Evolutionary conservation across 2,797 vertebrate species (phyloP).

Genomic region (Hyperoplus immaculatus): DNA sequence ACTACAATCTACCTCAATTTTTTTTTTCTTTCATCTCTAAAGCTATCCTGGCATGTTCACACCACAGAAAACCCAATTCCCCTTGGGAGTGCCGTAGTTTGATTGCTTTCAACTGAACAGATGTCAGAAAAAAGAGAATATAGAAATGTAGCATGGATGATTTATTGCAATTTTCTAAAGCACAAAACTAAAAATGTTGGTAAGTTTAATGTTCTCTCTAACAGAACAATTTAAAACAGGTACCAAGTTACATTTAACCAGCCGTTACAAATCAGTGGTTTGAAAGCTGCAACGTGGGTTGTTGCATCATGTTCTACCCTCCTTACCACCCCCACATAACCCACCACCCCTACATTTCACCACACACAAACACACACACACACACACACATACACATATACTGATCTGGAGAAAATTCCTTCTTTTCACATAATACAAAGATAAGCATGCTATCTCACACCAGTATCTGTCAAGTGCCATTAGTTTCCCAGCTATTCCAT

Average conservation of each 20-base stretch:
- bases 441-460: slow-evolving; percentile 80
- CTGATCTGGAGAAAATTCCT: slow-evolving; percentile 68
- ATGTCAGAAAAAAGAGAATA: neutral
- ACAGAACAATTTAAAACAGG: slow-evolving; percentile 19
- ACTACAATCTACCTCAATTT: neutral
- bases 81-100: slow-evolving; percentile 24
- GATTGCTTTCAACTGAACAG: slow-evolving; percentile 52
- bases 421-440: slow-evolving; percentile 79
- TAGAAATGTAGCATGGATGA: slow-evolving; percentile 32
- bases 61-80: slow-evolving; percentile 26
- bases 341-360: slow-evolving; percentile 18
- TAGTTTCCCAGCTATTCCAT: slow-evolving; percentile 80
- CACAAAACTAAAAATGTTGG: slow-evolving; percentile 19
- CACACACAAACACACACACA: slow-evolving; percentile 22
- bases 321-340: neutral
- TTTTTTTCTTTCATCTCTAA: slow-evolving; percentile 15
- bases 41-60: slow-evolving; percentile 8
- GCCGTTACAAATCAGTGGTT: slow-evolving; percentile 61
- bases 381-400: slow-evolving; percentile 27
- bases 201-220: slow-evolving; percentile 24
- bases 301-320: slow-evolving; percentile 55
- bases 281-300: slow-evolving; percentile 49
- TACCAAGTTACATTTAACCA: slow-evolving; percentile 55
- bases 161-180: slow-evolving; percentile 33
- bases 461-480: slow-evolving; percentile 83